Evolutionary conservation across 2,797 vertebrate genomes (phyloP), one percentile per base, ranked within the genome.

Genomic region (Propithecus perrieri): DNA sequence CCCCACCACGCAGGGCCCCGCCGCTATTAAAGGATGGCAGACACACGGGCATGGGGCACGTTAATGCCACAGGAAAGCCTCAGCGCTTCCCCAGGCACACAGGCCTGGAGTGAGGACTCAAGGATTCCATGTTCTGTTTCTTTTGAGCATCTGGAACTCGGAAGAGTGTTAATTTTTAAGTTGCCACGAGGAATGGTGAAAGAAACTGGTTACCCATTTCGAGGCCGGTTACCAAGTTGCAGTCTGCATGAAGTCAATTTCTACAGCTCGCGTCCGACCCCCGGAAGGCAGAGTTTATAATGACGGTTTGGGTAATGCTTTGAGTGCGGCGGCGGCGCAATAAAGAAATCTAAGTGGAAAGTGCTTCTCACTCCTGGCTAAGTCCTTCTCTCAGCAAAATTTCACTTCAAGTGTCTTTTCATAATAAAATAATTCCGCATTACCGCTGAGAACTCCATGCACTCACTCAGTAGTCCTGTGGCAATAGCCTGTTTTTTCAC

Each of bases 381-480:
- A 43, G 80, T 97, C 96, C 92, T 97, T 97, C 93, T 95, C 96
- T 94, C 96, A 91, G 84, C 89, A 96, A 96, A 89, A 95, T 96
- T 96, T 95, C 83, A 50, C 95, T 97, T 98, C 76, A 95, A 97
- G 97, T 97, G 94, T 97, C 95, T 90, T 97, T 97, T 95, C 95
- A 63, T 78, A 95, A 94, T 50, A 74, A 91, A 97, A 97, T 97
- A 94, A 98, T 98, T 98, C 97, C 93, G 96, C 93, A 88, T 98
- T 96, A 98, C 94, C 97, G 93, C 97, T 96, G 96, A 63, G 95
- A 97, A 85, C 71, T 22, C 83, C 79, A 28, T 2, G 59, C 91
- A 71, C 95, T 95, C 92, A 65, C 88, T 96, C 95, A 76, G 76
- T 94, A 88, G 97, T 98, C 96, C 50, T 96, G 96, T 94, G 95